Evolutionary conservation across 2,888 invertebrate species (phyloP), one percentile per base, ranked within the genome.

Genomic region (Himalopsyche japonica): DNA sequence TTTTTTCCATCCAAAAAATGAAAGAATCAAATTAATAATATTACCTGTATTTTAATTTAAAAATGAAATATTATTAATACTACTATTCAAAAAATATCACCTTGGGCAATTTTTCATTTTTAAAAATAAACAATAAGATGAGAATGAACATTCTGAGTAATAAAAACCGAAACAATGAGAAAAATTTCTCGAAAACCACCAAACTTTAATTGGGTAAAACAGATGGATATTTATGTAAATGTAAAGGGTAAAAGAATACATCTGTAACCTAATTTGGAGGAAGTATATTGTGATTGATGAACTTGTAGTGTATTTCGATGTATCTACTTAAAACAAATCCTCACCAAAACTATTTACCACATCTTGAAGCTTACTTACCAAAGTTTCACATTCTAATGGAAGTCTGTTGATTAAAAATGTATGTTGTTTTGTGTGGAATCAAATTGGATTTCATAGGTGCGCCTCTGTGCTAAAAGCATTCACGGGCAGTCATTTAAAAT

Each of bases 401-500:
- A 43, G 80, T 43, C 24, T 27, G 49, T 24, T 83, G 83, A 80
- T 83, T 83, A 83, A 83, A 83, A 80, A 83, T 83, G 70, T 83
- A 83, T 83, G 76, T 76, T 32, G 70, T 49, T 80, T 49, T 37
- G 57, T 49, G 76, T 47, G 76, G 80, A 83, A 79, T 83, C 81
- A 70, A 70, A 70, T 70, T 70, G 70, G 70, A 70, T 70, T 70
- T 70, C 70, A 70, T 24, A 70, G 70, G 70, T 70, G 70, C 70
- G 20, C 70, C 49, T 64, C 70, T 34, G 20, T 12, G 20, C 37
- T 43, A 20, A 43, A 43, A 77, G 82, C 82, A 43, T 48, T 70
- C 83, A 20, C 37, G 18, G 79, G 37, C 79, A 70, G 79, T 76
- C 57, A 43, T 80, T 70, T 76, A 48, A 83, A 76, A 80, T 64